phyloP scores from a whole-genome alignment of 2,113 vertebrate genomes.

The Hippocampus mohnikei region DNA sequence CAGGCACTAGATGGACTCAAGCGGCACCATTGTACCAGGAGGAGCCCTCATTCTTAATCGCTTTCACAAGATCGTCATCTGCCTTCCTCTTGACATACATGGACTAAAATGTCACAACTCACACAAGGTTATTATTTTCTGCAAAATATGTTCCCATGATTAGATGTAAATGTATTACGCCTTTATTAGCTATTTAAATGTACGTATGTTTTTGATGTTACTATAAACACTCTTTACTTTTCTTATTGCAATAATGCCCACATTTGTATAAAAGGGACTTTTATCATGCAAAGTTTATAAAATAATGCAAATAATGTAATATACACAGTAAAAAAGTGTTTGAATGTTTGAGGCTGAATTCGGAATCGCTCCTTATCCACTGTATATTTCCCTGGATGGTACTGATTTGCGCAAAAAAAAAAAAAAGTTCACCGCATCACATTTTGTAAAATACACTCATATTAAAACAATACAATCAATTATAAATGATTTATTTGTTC shows the following conservation, averaged over 20 bases:
- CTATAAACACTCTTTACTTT: not conserved
- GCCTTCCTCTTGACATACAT: conserved; percentile 42
- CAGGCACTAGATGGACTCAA: conserved; percentile 44
- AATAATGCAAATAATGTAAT: not conserved
- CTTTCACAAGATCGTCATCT: conserved; percentile 51
- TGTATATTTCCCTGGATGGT: too few species aligned
- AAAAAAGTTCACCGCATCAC: too few species aligned
- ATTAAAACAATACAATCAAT: too few species aligned
- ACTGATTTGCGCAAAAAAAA: too few species aligned
- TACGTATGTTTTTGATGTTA: conserved; percentile 10
- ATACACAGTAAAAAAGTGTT: not conserved
- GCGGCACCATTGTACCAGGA: conserved; percentile 45
- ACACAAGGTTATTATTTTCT: conserved; percentile 27
- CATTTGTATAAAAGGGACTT: not conserved
- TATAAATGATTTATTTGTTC: too few species aligned
- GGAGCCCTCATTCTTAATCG: conserved; percentile 56
- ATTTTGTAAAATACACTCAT: too few species aligned
- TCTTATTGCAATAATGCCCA: not conserved
- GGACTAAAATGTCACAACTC: conserved; percentile 35
- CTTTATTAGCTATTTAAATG: not conserved
- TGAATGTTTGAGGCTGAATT: not conserved
- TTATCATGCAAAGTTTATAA: not conserved
- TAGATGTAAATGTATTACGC: conserved; percentile 42
- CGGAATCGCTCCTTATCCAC: not conserved
- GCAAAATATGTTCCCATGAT: conserved; percentile 16